Evolutionary conservation across 2,888 invertebrate genomes (phyloP).

Genomic region (Ecdyonurus torrentis): DNA sequence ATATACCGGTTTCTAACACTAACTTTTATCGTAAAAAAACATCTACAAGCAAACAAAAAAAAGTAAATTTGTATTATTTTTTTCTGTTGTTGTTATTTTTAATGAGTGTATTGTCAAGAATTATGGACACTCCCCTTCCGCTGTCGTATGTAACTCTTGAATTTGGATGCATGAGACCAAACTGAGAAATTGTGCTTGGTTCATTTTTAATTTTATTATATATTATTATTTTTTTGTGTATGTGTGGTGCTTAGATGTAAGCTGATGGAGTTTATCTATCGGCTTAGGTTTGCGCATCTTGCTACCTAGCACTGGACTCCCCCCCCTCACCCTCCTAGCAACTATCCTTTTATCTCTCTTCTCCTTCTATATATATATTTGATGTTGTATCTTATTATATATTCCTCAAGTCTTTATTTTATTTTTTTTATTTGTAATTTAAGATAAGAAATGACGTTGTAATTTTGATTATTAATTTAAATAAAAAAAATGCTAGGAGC

Average conservation of each 20-base stretch:
- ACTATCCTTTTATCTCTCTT: not conserved
- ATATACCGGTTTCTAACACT: too few species aligned
- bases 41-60: too few species aligned
- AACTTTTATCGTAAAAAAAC: too few species aligned
- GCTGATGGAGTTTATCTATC: too few species aligned
- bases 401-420: not conserved
- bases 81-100: too few species aligned
- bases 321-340: not conserved
- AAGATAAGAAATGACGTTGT: not conserved
- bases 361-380: not conserved
- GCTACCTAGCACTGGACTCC: not conserved
- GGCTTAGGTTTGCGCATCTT: too few species aligned
- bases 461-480: not conserved
- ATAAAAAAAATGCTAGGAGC: conserved; percentile 2
- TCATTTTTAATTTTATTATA: not conserved
- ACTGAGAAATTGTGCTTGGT: not conserved
- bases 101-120: not conserved
- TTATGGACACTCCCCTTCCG: not conserved
- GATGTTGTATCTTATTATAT: not conserved
- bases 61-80: too few species aligned
- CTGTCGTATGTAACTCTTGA: not conserved
- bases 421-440: not conserved
- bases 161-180: not conserved
- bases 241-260: not conserved
- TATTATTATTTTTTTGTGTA: not conserved